Percentiles rank a stretch among this genome's conserved stretches.
Conservation (phyloP, 1,140 invertebrate genomes). For the Drosophila cardini region DNA sequence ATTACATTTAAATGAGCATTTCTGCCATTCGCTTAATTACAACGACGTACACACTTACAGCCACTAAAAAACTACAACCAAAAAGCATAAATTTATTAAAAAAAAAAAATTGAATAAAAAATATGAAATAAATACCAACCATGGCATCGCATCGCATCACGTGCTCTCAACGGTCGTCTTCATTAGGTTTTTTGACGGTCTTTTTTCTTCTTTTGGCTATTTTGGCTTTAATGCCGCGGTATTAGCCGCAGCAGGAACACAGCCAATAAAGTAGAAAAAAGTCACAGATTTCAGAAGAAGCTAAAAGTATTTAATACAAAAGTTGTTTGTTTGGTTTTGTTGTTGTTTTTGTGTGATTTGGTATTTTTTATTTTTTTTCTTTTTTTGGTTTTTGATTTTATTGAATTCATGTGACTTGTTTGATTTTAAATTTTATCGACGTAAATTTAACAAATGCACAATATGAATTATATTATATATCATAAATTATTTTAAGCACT, state of each 20-base stretch:
- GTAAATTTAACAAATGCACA: constrained; percentile 67
- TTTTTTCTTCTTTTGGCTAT: not conserved
- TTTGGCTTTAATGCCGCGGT: constrained; percentile 17
- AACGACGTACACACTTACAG: constrained; percentile 39
- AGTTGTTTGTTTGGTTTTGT: constrained; percentile 62
- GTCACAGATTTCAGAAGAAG: constrained; percentile 14
- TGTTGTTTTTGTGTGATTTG: not conserved
- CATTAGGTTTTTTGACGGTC: constrained; percentile 32
- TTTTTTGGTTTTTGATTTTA: constrained; percentile 33
- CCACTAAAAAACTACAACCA: not conserved
- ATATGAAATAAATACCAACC: constrained; percentile 46
- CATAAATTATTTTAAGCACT: constrained; percentile 49
- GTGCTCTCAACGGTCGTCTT: constrained; percentile 61
- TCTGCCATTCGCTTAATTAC: constrained; percentile 64
- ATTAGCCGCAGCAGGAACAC: constrained; percentile 45
- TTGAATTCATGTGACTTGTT: constrained; percentile 64
- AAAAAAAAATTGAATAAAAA: constrained; percentile 25
- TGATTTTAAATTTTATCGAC: constrained; percentile 44
- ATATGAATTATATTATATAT: constrained; percentile 29
- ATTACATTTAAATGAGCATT: constrained; percentile 80
- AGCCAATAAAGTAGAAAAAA: constrained; percentile 29
- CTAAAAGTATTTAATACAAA: constrained; percentile 24
- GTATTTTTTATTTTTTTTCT: not conserved
- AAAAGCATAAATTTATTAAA: constrained; percentile 13
- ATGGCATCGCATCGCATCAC: constrained; percentile 58